Base-by-base conservation (phyloP, 2,113 vertebrate genomes). In the Pelecanoides urinatrix region DNA sequence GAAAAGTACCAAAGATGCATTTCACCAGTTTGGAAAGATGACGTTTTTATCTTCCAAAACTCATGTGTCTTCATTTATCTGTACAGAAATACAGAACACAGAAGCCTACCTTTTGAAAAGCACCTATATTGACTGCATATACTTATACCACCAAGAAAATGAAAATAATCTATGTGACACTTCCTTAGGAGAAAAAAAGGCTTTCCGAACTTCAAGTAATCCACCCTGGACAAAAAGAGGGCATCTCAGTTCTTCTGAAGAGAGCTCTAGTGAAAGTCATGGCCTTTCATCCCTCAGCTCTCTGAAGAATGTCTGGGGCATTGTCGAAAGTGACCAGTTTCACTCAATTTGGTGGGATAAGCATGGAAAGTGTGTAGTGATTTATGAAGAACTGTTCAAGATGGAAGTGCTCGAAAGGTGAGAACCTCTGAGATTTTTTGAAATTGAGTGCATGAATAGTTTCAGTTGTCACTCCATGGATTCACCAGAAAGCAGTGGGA, bases 321-420 rank as follows among this genome's bases (percentile, higher is more conserved):
- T 92, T 21, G 45, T 90, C 42, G 71, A 53, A 56, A 96, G 87
- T 21, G n/a, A 71, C 8, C 34, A 45, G 10, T 96, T 96, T 52
- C 34, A 52, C 10, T 92, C 88, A 8, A 34, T 92, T 34, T 76
- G 66, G 50, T 97, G 94, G 87, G 59, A 92, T 9, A 21, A 90
- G 6, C 42, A 42, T 11, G 73, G 81, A 19, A 80, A 68, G 8
- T 93, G 63, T 22, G 10, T 92, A 17, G 75, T 83, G 56, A 80
- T 97, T 30, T 55, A 89, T 26, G 66, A 95, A 70, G 71, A 95
- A 23, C 56, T 94, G n/a, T 94, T 96, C n/a, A 80, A 91, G 62
- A 81, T 84, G 42, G 80, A 96, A 66, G 49, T 92, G 45, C 56
- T 96, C 20, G 56, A 91, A 56, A 68, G 79, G 53, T 78, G 27